phyloP scores from a whole-genome alignment of 2,797 vertebrate species.

The Sebastes nivosus region DNA sequence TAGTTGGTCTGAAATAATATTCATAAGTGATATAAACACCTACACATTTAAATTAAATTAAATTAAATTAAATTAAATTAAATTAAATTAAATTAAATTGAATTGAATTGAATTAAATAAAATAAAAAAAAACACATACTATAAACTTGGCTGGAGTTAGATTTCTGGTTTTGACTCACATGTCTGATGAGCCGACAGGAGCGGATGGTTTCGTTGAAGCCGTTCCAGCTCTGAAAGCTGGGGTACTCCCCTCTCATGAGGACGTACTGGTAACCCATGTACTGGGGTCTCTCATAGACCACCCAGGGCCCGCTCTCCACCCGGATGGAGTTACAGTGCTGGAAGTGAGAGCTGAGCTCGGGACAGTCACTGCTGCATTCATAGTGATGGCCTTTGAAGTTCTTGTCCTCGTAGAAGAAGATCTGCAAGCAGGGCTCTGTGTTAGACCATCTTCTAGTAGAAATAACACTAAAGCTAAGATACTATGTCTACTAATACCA shows the following conservation, averaged over 20 bases:
- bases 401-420: slow-evolving; percentile 66
- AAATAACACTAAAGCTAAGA: not conserved
- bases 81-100: not conserved
- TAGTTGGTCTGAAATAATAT: not conserved
- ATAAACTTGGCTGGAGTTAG: not conserved
- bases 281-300: slow-evolving; percentile 77
- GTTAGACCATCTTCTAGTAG: not conserved
- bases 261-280: slow-evolving; percentile 85
- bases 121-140: not conserved
- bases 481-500: not conserved
- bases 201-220: slow-evolving; percentile 64
- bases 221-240: slow-evolving; percentile 60
- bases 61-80: too few relatives aligned
- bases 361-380: slow-evolving; percentile 62
- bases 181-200: slow-evolving; percentile 63
- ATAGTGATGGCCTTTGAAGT: slow-evolving; percentile 59
- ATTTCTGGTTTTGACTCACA: slow-evolving; percentile 28
- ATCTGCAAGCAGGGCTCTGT: slow-evolving; percentile 30
- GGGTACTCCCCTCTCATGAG: slow-evolving; percentile 81
- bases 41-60: not conserved
- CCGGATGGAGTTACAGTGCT: slow-evolving; percentile 66
- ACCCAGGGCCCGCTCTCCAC: slow-evolving; percentile 79
- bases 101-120: too few relatives aligned
- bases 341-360: slow-evolving; percentile 65
- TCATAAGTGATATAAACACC: not conserved